Evolutionary conservation across 1,140 invertebrate genomes (phyloP), one percentile per base, ranked within the genome.

Genomic region (Drosophila pruinosa): DNA sequence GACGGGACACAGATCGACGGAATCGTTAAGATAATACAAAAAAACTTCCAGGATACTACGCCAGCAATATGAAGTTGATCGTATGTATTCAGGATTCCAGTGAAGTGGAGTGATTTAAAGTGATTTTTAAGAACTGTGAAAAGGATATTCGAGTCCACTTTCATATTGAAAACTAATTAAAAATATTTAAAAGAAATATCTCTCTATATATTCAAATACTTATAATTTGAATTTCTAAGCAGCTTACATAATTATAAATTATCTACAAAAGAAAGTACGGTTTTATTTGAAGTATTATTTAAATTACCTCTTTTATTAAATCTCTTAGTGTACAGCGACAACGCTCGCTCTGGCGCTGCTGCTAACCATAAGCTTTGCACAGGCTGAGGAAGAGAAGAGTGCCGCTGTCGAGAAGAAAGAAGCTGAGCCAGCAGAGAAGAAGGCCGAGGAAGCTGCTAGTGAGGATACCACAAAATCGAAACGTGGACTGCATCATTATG

Each of bases 381-480:
- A 63, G 53, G 89, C 90, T 43, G 88, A 89, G 71, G 88, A 73
- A 26, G 89, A 91, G 52, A 89, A 91, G 69, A 64, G 57, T 4
- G 62, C 92, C 90, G 92, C 92, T 79, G 93, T 93, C 76, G 92
- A 92, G 64, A 92, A 93, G 92, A 81, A 76, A 26, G 78, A 78
- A 26, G 78, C 56, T 19, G 89, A 93, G 78, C 73, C 89, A 1
- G 62, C 82, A 26, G 89, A 82, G 57, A 80, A 89, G 58, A 75
- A 75, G 14, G 91, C 92, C 79, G 92, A 92, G 90, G 82, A 91
- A 24, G 92, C 89, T 28, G 90, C 83, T 12, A 89, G 70, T 41
- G 90, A 91, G 4, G 92, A 92, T 53, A 94, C 94, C 69, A 94
- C 94, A 64, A 94, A 95, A 75, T 94, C 94, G 53, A 95, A 95